These are phyloP conservation scores for Xerus rutilus DNA, from an alignment of 2,797 vertebrate species.

Conservation along the genomic window DNA sequence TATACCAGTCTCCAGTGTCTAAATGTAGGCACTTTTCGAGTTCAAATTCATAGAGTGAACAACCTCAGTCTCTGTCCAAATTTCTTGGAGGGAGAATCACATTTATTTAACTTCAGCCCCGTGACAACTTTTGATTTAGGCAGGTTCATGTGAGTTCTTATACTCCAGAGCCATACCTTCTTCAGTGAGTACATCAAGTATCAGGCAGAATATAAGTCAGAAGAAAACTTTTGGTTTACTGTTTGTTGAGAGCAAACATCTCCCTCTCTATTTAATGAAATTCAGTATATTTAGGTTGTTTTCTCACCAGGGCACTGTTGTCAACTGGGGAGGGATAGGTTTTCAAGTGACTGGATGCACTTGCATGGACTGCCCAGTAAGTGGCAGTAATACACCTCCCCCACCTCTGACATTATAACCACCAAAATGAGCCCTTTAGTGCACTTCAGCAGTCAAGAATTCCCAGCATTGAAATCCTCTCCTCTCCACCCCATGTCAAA, in stretches of 20 bases:
- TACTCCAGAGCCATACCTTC: background rate
- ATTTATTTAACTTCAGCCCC: background rate
- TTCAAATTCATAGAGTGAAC: background rate
- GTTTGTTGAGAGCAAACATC: background rate
- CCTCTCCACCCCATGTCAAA: background rate
- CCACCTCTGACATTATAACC: background rate
- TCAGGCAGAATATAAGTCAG: background rate
- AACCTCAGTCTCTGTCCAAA: background rate
- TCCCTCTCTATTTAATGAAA: background rate
- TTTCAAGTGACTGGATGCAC: background rate
- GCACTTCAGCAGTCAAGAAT: background rate
- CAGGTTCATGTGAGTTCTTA: background rate
- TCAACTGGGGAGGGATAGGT: background rate
- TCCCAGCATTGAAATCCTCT: background rate
- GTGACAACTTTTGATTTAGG: background rate
- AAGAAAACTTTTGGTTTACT: background rate
- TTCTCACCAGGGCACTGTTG: background rate
- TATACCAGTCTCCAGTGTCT: background rate
- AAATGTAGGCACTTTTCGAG: background rate
- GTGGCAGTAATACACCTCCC: slow-evolving; percentile 62
- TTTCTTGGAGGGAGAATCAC: background rate
- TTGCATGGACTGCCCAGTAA: slow-evolving; percentile 51
- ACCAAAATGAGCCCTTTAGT: background rate
- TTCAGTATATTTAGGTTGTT: background rate
- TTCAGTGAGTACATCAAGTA: background rate